Evolutionary conservation across 2,888 invertebrate genomes (phyloP), one percentile per base, ranked within the genome.

Genomic region (Melipona beecheii): DNA sequence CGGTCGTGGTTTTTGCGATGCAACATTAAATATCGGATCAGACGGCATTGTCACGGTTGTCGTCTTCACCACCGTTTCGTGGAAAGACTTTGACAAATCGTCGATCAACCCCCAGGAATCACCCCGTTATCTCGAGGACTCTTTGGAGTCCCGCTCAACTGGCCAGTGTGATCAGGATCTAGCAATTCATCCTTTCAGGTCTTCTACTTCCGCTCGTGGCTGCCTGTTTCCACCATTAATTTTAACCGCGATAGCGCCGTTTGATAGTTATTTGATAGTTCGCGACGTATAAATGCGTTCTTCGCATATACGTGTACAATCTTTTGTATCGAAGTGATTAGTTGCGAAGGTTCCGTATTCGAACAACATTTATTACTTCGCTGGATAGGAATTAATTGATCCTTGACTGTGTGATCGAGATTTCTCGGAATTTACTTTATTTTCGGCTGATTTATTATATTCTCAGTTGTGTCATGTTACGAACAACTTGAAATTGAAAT

Each of bases 1-100:
- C 52, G 49, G 62, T 19, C 19, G 69, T 13, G 36, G 15, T 89
- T 84, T 84, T 88, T 87, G 75, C 73, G 68, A n/a, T 19, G 50
- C 13, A 76, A 80, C 79, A 76, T 86, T 86, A 86, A 87, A 83
- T 74, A 87, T 82, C 84, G 70, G 36, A n/a, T 64, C 56, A 58
- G 79, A 68, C 56, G 73, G 73, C 81, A 84, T 87, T 87, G 84
- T 89, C 80, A 78, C 77, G 70, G 76, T 66, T 75, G 86, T 81
- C 86, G 84, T 77, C 70, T 70, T 72, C 66, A 9, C 71, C 70
- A 64, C 81, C 50, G 81, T 81, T 81, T 76, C 83, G 83, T 75
- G 78, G 73, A 82, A 84, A 85, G 93, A 93, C 93, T 93, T 93
- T 93, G 93, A 93, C 93, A 93, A 93, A 93, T 93, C 91, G 92